A percentile compares a stretch with the other conserved stretches of the same genome.
Conservation (phyloP, 2,888 invertebrate genomes). For the Spisula subtruncata region DNA sequence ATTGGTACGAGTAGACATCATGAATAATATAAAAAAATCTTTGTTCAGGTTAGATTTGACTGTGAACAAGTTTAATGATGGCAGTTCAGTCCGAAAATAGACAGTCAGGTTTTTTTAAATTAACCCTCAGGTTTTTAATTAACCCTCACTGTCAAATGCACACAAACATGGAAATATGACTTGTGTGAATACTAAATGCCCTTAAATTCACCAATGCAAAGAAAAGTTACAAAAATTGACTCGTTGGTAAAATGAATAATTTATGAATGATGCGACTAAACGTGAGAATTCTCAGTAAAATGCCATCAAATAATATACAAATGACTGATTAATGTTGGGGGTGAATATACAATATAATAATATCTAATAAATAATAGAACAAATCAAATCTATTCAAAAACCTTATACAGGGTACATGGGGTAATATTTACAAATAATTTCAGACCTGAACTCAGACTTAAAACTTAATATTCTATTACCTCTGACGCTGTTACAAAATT, state of each 20-base stretch:
- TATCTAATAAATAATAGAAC: neutral
- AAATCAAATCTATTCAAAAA: neutral
- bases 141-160: too few relatives aligned
- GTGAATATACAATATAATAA: neutral
- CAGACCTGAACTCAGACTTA: too few relatives aligned
- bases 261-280: neutral
- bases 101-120: too few relatives aligned
- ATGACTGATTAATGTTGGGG: neutral
- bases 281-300: neutral
- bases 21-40: too few relatives aligned
- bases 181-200: neutral
- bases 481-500: too few relatives aligned
- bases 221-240: neutral
- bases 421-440: too few relatives aligned
- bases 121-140: too few relatives aligned
- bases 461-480: too few relatives aligned
- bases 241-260: neutral
- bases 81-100: too few relatives aligned
- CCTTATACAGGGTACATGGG: neutral
- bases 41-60: too few relatives aligned
- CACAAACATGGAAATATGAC: neutral
- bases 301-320: neutral
- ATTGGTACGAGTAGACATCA: too few relatives aligned
- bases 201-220: neutral
- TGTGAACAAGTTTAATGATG: too few relatives aligned